These are phyloP conservation scores for Matsumurasca onukii DNA, from an alignment of 1,140 invertebrate species.

Conservation along the genomic window DNA sequence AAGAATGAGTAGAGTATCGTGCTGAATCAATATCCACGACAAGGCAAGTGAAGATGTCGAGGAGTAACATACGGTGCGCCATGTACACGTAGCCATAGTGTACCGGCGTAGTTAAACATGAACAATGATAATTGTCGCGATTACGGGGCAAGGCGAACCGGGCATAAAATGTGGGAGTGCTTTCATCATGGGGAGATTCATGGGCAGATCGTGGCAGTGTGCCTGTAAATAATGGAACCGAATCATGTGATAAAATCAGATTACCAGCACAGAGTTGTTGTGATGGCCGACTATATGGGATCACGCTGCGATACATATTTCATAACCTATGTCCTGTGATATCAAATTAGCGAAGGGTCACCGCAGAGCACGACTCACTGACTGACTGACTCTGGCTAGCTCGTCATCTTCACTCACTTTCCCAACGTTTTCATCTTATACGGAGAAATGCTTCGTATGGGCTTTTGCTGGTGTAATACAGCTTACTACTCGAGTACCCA, in stretches of 20 bases:
- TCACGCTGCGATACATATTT: slow-evolving; percentile 18
- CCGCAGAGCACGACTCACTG: neutral
- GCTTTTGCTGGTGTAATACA: too few relatives aligned
- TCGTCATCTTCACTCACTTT: too few relatives aligned
- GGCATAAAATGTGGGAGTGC: slow-evolving; percentile 23
- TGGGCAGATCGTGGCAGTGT: slow-evolving; percentile 4
- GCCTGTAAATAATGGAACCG: slow-evolving; percentile 19
- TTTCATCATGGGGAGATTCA: slow-evolving; percentile 11
- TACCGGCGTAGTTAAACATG: neutral
- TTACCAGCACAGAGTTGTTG: neutral
- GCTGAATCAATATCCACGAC: too few relatives aligned
- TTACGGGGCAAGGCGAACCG: neutral
- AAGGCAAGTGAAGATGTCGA: too few relatives aligned
- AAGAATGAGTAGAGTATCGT: too few relatives aligned
- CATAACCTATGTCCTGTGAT: slow-evolving; percentile 22
- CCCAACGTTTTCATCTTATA: too few relatives aligned
- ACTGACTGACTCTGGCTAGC: too few relatives aligned
- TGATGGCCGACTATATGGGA: neutral
- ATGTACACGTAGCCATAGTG: too few relatives aligned
- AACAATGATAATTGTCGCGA: slow-evolving; percentile 19
- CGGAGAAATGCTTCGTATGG: too few relatives aligned
- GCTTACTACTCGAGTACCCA: too few relatives aligned
- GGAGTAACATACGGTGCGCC: too few relatives aligned
- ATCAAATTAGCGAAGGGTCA: slow-evolving; percentile 23
- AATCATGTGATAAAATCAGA: slow-evolving; percentile 6